Evolutionary conservation across 2,888 invertebrate species (phyloP), one percentile per base, ranked within the genome.

Genomic region (Drosophila colorata): DNA sequence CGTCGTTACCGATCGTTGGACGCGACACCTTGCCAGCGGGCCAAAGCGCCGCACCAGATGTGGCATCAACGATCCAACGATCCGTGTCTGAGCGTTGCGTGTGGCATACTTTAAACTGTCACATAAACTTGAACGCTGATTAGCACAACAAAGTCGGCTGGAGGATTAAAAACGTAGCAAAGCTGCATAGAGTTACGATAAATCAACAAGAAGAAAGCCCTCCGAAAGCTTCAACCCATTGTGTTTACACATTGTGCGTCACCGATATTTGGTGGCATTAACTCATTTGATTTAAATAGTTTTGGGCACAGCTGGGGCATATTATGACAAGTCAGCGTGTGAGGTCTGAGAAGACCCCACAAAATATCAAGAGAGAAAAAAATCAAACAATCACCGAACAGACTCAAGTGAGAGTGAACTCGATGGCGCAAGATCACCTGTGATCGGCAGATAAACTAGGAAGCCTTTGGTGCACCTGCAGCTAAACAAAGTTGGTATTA

Each of bases 71-170:
- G 52, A 43, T 69, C 57, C 38, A 25, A 25, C 5, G 47, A 35
- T 0, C 25, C 25, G 25, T 25, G 25, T 47, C 41, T 55, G 20
- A 60, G 1, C 58, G 53, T 65, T 80, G 89, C 80, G 86, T 86
- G 86, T 86, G 86, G 86, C 89, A 74, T 83, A 75, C 78, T 88
- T 80, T 88, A 89, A 86, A 88, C 88, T 88, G 86, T 86, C 86
- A 86, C 86, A 86, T 86, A 86, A 86, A 86, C 88, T 89, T 87
- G 87, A 86, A 88, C 76, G 74, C 89, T 86, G 89, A 86, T 86
- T 86, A 86, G 88, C 86, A 86, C 89, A 86, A 86, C 89, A 86
- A 86, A 89, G 89, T 84, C 85, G 87, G 66, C 47, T 43, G 68
- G 65, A 78, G 85, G 85, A 78, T 80, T 74, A 74, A 55, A 55